These are phyloP conservation scores for Aviceda subcristata DNA, from an alignment of 2,113 vertebrate genomes.

Conservation along the genomic window DNA sequence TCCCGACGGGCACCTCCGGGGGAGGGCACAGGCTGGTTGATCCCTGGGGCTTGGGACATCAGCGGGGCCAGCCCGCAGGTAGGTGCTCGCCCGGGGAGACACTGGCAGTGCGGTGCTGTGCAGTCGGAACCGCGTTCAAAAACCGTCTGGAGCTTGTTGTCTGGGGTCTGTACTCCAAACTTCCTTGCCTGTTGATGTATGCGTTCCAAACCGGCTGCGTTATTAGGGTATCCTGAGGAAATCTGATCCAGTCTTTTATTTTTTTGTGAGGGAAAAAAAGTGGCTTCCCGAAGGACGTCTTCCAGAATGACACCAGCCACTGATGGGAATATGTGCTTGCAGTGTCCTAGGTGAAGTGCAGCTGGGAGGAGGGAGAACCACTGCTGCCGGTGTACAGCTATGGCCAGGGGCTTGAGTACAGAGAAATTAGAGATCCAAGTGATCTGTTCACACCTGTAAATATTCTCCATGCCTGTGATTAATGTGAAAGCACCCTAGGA, in stretches of 20 bases:
- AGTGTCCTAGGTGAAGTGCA: not conserved
- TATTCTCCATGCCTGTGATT: not conserved
- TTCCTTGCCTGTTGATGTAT: not conserved
- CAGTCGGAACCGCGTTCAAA: not conserved
- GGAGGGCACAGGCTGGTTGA: not conserved
- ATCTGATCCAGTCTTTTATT: not conserved
- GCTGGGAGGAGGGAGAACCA: not conserved
- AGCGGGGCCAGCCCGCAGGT: not conserved
- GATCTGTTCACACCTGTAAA: not conserved
- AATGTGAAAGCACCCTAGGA: not conserved
- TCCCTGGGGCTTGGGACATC: not conserved
- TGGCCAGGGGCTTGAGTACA: not conserved
- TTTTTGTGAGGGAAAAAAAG: not conserved
- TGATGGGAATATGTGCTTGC: not conserved
- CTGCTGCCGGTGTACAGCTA: not conserved
- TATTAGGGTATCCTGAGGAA: not conserved
- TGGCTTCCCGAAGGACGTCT: not conserved
- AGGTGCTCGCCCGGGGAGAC: accelerated
- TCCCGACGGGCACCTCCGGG: not conserved
- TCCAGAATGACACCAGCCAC: not conserved
- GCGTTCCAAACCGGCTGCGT: not conserved
- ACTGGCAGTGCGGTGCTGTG: not conserved
- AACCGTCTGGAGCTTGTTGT: not conserved
- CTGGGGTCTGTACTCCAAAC: not conserved
- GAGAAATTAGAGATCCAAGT: not conserved